Evolutionary conservation across 2,113 vertebrate species (phyloP), one percentile per base, ranked within the genome.

Genomic region (Prinia subflava): DNA sequence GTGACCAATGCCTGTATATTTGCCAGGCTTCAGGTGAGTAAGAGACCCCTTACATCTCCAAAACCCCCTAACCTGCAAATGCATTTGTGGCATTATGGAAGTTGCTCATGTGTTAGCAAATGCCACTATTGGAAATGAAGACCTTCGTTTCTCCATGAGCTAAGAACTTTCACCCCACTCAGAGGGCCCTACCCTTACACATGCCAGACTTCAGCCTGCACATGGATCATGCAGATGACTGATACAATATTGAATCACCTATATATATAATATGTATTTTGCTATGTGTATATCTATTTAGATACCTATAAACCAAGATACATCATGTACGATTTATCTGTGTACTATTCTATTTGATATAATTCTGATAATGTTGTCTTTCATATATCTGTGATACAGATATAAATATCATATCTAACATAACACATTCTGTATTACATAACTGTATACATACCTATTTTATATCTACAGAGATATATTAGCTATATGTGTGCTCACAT

Each of bases 231-330:
- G 35, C 14, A 46, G 30, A 83, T 10, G 15, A 27, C 20, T 39
- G 23, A 53, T 28, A 46, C 8, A 20, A 13, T 33, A 24, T 1
- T 53, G 39, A 15, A 62, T 39, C 39, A 53, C 12, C 1, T 0
- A 20, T 31, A 67, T 5, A 31, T 33, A 27, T 14, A 28, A 35
- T 14, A 33, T 13, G 3, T 22, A n/a, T 41, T 41, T 69, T 59
- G 23, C 44, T 70, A 12, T 50, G 31, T 35, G 20, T 15, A 9
- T 3, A 6, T 24, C 35, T 88, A 13, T 49, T 75, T 55, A 3
- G 24, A 35, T 31, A 59, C 1, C 30, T 47, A 46, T 10, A 64
- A 25, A 50, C 3, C 1, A 1, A 74, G 19, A 74, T n/a, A 70
- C 0, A 42, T 9, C 37, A 70, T 22, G 9, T 15, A 52, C 16